Evolutionary conservation across 2,113 vertebrate genomes (phyloP), one percentile per base, ranked within the genome.

Genomic region (Mesembrinibis cayennensis): DNA sequence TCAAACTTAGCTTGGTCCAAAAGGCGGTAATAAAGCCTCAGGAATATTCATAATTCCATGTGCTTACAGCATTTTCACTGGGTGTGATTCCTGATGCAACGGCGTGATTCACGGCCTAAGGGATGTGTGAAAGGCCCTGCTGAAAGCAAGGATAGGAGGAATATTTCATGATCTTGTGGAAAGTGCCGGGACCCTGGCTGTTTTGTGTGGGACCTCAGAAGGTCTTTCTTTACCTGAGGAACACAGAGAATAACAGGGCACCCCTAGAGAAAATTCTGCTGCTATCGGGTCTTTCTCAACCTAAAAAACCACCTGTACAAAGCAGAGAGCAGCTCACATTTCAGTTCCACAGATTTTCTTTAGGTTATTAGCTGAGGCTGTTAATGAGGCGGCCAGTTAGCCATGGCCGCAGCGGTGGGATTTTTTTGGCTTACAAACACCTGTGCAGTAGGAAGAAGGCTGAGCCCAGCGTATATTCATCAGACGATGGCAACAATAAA

Each of bases 341-440:
- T 44, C 65, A 82, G 38, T 71, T 87, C 47, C 38, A 22, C 86
- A 11, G 13, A 1, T 36, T 71, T 55, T 80, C 30, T 9, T 77
- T 55, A 29, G 50, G 52, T 86, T 62, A 23, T 71, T 93, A 91
- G 58, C 74, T 55, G 86, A 55, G 77, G 18, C 26, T 56, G 42
- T 62, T 86, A 88, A 67, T 0, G 13, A 90, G 67, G 52, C 0
- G 0, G 25, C 12, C 66, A 78, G 18, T 38, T 32, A 12, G 13
- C 61, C 11, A 7, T 0, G 1, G 59, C 49, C 13, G 1, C 62
- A 11, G 22, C 2, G 1, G 40, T n/a, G 38, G 12, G 44, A 4
- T 2, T 38, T 62, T 65, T 66, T 69, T 79, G 76, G 47, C 73
- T 42, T 42, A 16, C 55, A 11, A 11, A 23, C 83, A 56, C 61